phyloP scores from a whole-genome alignment of 2,888 invertebrate genomes.

The Euproctis similis region DNA sequence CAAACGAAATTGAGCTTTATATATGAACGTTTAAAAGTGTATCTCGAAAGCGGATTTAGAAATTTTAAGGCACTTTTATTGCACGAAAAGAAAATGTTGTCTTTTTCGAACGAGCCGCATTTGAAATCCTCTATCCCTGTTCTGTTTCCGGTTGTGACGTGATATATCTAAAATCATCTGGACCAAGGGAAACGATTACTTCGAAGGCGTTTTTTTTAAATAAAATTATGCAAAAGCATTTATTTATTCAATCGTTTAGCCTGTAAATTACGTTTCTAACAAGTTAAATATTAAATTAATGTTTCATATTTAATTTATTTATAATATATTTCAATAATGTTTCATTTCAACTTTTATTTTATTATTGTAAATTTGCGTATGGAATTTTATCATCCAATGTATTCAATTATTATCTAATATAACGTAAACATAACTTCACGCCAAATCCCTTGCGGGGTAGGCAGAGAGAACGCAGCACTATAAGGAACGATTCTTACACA shows the following conservation, averaged over 20 bases:
- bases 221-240: conserved; percentile 64
- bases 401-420: no score
- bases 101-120: conserved; percentile 73
- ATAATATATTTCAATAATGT: no score
- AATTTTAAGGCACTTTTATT: conserved; percentile 39
- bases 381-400: no score
- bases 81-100: conserved; percentile 57
- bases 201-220: conserved; percentile 43
- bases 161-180: conserved; percentile 70
- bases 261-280: conserved; percentile 34
- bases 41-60: conserved; percentile 18
- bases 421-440: no score
- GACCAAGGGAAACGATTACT: conserved; percentile 69
- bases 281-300: no score
- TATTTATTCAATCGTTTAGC: conserved; percentile 52
- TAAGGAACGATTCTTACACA: no score
- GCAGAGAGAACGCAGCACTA: no score
- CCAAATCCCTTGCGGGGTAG: no score
- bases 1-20: conserved; percentile 38
- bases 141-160: conserved; percentile 50
- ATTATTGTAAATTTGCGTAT: no score
- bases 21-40: conserved; percentile 22
- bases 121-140: conserved; percentile 68
- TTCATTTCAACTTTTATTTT: no score
- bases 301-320: no score